Evolutionary conservation across 2,113 vertebrate species (phyloP).

Genomic region (Megalops atlanticus): DNA sequence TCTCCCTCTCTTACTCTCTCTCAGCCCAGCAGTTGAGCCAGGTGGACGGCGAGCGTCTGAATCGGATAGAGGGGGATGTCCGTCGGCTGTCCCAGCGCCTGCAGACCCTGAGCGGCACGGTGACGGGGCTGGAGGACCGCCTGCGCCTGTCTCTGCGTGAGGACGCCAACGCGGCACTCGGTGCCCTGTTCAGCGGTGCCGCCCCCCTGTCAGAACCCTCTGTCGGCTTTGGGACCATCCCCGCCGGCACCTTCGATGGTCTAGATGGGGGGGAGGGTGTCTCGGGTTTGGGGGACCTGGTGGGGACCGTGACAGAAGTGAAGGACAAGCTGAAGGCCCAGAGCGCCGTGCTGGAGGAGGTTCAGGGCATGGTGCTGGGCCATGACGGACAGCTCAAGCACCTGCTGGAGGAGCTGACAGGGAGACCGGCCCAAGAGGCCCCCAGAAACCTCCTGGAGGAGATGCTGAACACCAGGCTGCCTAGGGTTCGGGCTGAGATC

Average conservation of each 20-base stretch:
- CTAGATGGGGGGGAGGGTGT: conserved; percentile 69
- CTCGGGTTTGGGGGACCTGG: conserved; percentile 78
- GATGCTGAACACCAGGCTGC: conserved; percentile 77
- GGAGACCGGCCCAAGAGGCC: conserved; percentile 73
- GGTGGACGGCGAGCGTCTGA: conserved; percentile 86
- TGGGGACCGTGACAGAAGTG: conserved; percentile 86
- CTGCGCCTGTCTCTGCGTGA: conserved; percentile 80
- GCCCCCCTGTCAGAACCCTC: conserved; percentile 63
- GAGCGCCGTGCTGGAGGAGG: conserved; percentile 83
- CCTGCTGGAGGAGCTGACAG: conserved; percentile 72
- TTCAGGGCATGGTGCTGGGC: conserved; percentile 87
- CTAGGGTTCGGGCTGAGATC: conserved; percentile 78
- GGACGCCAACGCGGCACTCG: conserved; percentile 81
- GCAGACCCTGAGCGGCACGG: conserved; percentile 78
- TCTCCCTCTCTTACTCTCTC: too few relatives aligned
- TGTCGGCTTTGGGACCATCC: conserved; percentile 82
- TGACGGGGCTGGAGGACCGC: conserved; percentile 80
- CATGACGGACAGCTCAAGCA: conserved; percentile 90
- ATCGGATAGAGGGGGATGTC: conserved; percentile 86
- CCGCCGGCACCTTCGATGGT: conserved; percentile 74
- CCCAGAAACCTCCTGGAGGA: conserved; percentile 77
- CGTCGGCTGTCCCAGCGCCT: conserved; percentile 83
- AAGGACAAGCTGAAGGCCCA: conserved; percentile 84
- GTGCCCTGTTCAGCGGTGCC: conserved; percentile 71
- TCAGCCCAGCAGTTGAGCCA: conserved; percentile 76